Conservation (phyloP, 2,113 vertebrate genomes). For the Ginglymostoma cirratum region DNA sequence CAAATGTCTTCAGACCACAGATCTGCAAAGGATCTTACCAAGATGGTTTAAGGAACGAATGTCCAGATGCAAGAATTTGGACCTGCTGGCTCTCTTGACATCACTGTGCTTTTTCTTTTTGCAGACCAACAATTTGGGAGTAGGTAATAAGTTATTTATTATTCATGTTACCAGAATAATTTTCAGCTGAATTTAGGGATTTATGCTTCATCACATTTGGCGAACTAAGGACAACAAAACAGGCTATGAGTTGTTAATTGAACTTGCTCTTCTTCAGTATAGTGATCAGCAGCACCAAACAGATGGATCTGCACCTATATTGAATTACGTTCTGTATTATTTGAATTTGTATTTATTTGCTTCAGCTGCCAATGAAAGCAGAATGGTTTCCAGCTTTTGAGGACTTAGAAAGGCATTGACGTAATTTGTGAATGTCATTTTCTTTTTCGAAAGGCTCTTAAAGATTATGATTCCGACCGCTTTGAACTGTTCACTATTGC, state of each 20-base stretch:
- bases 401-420: not conserved
- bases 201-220: not conserved
- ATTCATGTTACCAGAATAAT: not conserved
- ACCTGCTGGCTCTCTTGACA: not conserved
- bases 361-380: not conserved
- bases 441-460: constrained; percentile 50
- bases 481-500: constrained; percentile 67
- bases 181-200: not conserved
- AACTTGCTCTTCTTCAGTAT: not conserved
- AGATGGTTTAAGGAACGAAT: not conserved
- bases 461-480: constrained; percentile 43
- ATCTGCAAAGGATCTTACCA: not conserved
- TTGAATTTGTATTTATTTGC: not conserved
- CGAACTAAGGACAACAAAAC: not conserved
- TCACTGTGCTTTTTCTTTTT: not conserved
- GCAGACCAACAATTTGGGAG: not conserved
- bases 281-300: too few relatives aligned
- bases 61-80: not conserved
- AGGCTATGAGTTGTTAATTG: not conserved
- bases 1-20: not conserved
- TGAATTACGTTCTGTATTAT: not conserved
- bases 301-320: not conserved
- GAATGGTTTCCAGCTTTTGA: not conserved
- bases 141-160: not conserved
- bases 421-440: not conserved